Evolutionary conservation across 2,888 invertebrate species (phyloP).

Genomic region (Drosophila kambysellisi): DNA sequence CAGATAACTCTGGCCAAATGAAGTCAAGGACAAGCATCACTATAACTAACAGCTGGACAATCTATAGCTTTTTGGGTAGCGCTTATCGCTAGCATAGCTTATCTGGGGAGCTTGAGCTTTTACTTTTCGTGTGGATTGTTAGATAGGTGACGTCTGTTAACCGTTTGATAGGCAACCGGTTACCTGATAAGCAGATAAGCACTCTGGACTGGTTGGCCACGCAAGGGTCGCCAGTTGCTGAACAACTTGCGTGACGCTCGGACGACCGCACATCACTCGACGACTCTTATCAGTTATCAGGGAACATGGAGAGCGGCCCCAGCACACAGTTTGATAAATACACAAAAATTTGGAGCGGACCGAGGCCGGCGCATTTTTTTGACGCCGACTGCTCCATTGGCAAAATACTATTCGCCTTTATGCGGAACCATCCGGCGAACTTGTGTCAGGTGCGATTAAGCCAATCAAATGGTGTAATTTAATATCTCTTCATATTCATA

Average conservation of each 20-base stretch:
- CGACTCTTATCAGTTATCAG: constrained; percentile 58
- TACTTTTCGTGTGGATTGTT: constrained; percentile 12
- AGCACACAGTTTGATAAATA: constrained; percentile 82
- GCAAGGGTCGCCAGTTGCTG: constrained; percentile 55
- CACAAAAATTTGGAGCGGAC: constrained; percentile 82
- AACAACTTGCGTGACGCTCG: constrained; percentile 51
- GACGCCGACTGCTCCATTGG: constrained; percentile 82
- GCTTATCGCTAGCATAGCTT: constrained; percentile 11
- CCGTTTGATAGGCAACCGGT: constrained; percentile 61
- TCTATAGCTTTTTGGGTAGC: constrained; percentile 28
- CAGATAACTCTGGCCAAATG: background rate
- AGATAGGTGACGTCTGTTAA: constrained; percentile 63
- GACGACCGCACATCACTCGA: constrained; percentile 31
- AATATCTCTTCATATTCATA: background rate
- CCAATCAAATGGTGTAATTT: background rate
- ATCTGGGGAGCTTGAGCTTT: constrained; percentile 57
- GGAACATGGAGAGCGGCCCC: constrained; percentile 69
- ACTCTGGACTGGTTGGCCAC: constrained; percentile 34
- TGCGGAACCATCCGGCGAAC: constrained; percentile 79
- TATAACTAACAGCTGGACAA: constrained; percentile 32
- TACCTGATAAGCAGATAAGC: constrained; percentile 46
- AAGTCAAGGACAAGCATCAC: constrained; percentile 23
- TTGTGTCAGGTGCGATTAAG: constrained; percentile 74
- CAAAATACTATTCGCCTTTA: constrained; percentile 80
- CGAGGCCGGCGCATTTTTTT: constrained; percentile 78